Conservation (phyloP, 1,140 invertebrate species). For the Leptoteleia sp. region DNA sequence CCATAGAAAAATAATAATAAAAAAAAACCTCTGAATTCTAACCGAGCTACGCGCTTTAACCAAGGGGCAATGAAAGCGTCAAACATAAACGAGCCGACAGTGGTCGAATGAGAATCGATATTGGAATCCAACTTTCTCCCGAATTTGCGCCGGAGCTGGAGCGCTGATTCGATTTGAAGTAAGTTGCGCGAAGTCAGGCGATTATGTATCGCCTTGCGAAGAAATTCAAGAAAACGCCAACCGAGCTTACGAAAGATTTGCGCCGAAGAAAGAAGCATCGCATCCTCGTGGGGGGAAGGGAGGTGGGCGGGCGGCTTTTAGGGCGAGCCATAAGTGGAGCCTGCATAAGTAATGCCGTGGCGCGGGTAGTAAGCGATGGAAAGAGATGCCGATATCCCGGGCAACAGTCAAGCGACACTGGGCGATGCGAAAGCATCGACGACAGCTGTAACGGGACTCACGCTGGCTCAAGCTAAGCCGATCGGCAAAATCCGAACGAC, state of each 20-base stretch:
- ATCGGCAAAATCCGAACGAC: conserved; percentile 76
- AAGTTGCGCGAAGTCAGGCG: conserved; percentile 43
- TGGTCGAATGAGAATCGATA: conserved; percentile 36
- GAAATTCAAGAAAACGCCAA: conserved; percentile 59
- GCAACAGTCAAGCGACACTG: too few relatives aligned
- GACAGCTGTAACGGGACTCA: conserved; percentile 77
- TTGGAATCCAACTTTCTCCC: conserved; percentile 20
- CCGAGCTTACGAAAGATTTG: conserved; percentile 66
- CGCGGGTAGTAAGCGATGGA: conserved; percentile 74
- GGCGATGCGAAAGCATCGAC: conserved; percentile 66
- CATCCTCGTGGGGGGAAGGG: conserved; percentile 56
- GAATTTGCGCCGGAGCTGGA: conserved; percentile 9
- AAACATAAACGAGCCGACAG: conserved; percentile 12
- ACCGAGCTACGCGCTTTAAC: background rate
- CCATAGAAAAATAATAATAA: background rate
- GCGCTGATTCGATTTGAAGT: conserved; percentile 34
- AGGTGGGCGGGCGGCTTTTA: conserved; percentile 68
- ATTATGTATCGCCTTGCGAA: conserved; percentile 55
- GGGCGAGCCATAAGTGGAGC: conserved; percentile 67
- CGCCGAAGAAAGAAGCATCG: conserved; percentile 49
- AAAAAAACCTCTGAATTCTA: too few relatives aligned
- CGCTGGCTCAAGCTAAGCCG: conserved; percentile 78
- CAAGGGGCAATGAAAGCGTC: background rate
- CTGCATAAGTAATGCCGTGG: conserved; percentile 70
- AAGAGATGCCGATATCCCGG: too few relatives aligned